Evolutionary conservation across 2,888 invertebrate species (phyloP).

Genomic region (Shargacucullia verbasci): DNA sequence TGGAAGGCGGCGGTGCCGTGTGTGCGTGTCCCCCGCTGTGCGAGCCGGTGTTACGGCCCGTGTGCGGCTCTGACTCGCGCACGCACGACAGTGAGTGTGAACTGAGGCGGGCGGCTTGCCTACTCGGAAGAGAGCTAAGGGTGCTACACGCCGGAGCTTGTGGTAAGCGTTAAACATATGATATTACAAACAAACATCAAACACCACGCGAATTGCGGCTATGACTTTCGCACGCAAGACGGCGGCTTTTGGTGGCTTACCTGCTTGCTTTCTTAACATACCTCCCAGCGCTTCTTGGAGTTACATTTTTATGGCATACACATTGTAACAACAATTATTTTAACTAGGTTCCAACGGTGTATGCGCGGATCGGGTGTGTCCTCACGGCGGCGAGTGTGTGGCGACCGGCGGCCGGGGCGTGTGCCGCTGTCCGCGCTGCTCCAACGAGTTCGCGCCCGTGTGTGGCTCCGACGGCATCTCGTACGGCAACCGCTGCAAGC

Average conservation of each 20-base stretch:
- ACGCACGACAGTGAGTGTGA: constrained; percentile 96
- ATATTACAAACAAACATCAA: too few relatives aligned
- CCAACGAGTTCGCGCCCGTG: constrained; percentile 95
- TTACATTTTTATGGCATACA: background rate
- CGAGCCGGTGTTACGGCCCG: constrained; percentile 93
- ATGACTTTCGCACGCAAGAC: too few relatives aligned
- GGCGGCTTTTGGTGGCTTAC: too few relatives aligned
- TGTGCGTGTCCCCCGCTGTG: constrained; percentile 96
- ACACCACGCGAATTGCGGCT: too few relatives aligned
- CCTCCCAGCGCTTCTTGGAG: too few relatives aligned
- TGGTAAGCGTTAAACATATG: constrained; percentile 74
- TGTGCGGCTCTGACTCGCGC: constrained; percentile 95
- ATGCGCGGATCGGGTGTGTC: constrained; percentile 92
- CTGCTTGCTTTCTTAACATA: too few relatives aligned
- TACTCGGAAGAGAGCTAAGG: constrained; percentile 83
- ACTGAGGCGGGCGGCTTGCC: constrained; percentile 92
- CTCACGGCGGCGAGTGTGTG: constrained; percentile 92
- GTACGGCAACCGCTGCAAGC: constrained; percentile 95
- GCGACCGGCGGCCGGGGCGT: constrained; percentile 92
- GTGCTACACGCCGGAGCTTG: constrained; percentile 85
- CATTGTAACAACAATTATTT: background rate
- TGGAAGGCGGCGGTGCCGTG: constrained; percentile 93
- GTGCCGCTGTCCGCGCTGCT: constrained; percentile 95
- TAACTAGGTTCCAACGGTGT: constrained; percentile 90
- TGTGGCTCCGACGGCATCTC: constrained; percentile 95